These are phyloP conservation scores for Oreochromis niloticus DNA, from an alignment of 2,113 vertebrate genomes.

Conservation along the genomic window DNA sequence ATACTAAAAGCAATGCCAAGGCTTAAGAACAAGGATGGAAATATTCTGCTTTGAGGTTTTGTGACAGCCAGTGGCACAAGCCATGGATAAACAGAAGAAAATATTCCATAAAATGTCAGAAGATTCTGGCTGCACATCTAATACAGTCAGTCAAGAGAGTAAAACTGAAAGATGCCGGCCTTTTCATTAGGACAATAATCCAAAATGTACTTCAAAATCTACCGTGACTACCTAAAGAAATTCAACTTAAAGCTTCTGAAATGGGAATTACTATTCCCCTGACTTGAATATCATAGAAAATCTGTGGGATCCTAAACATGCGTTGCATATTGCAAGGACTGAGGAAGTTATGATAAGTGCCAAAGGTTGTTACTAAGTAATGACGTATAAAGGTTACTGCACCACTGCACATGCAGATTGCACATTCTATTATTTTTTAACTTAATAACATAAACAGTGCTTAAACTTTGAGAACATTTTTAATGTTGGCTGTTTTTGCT, in stretches of 20 bases:
- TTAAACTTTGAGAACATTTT: background rate
- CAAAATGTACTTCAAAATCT: background rate
- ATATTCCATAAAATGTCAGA: background rate
- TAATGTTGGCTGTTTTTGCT: background rate
- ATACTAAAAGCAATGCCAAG: background rate
- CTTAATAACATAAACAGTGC: background rate
- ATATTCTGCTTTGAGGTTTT: background rate
- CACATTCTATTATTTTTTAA: background rate
- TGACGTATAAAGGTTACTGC: background rate
- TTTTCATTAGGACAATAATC: background rate
- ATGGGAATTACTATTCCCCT: background rate
- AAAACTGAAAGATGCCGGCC: background rate
- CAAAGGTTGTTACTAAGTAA: background rate
- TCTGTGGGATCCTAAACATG: background rate
- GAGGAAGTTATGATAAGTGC: background rate
- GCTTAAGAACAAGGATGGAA: background rate
- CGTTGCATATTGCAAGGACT: fast-evolving
- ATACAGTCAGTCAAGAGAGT: background rate
- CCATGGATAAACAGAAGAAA: background rate
- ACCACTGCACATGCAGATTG: background rate
- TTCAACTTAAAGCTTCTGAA: background rate
- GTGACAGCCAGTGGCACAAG: background rate
- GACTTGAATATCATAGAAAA: background rate
- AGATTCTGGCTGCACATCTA: background rate
- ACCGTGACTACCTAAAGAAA: background rate